phyloP scores from a whole-genome alignment of 2,797 vertebrate genomes.

The Adelosebastes latens region DNA sequence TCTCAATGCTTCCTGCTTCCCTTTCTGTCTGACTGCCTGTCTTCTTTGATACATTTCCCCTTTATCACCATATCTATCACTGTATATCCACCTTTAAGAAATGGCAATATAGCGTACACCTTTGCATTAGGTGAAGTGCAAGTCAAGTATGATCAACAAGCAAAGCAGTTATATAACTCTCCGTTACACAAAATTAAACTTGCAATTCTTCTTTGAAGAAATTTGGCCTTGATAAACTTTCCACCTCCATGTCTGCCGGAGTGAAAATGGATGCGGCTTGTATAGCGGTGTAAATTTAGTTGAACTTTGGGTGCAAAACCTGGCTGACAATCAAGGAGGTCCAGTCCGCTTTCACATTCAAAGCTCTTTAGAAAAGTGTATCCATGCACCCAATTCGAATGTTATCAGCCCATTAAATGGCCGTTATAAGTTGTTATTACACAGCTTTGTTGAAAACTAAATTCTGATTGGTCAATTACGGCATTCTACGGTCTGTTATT shows the following conservation, averaged over 20 bases:
- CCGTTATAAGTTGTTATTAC: neutral
- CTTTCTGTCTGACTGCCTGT: neutral
- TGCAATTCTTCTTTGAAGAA: neutral
- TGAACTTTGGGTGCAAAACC: neutral
- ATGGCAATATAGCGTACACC: neutral
- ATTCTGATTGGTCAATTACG: too few relatives aligned
- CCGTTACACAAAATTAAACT: neutral
- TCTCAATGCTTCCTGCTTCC: conserved; percentile 16
- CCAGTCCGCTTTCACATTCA: neutral
- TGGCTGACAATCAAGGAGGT: neutral
- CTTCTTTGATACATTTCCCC: conserved; percentile 24
- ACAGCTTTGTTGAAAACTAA: too few relatives aligned
- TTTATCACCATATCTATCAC: neutral
- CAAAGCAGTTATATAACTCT: neutral
- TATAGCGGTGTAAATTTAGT: neutral
- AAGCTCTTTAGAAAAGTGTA: neutral
- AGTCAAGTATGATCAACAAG: neutral
- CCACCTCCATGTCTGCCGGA: neutral
- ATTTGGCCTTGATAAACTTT: neutral
- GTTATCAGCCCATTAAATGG: neutral
- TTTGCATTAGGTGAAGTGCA: neutral
- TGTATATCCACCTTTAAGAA: neutral
- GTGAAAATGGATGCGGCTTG: neutral
- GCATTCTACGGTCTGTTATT: accelerated
- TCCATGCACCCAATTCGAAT: neutral